phyloP scores from a whole-genome alignment of 2,797 vertebrate genomes.

The Mycteria americana region DNA sequence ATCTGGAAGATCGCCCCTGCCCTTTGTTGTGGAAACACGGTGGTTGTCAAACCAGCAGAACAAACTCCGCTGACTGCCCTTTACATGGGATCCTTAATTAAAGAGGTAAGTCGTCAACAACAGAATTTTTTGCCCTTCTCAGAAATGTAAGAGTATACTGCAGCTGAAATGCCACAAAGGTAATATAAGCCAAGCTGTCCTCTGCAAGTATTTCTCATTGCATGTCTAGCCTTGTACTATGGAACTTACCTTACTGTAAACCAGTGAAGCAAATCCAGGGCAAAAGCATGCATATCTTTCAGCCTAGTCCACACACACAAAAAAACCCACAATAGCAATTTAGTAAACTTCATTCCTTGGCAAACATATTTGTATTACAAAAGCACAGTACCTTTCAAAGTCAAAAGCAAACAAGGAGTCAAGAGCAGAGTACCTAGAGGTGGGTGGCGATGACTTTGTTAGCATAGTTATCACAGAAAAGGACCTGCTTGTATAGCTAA shows the following conservation, averaged over 20 bases:
- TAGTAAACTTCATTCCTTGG: not conserved
- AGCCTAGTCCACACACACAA: not conserved
- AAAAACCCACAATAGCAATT: not conserved
- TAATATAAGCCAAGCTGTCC: not conserved
- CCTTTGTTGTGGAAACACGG: constrained; percentile 87
- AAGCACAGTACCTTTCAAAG: not conserved
- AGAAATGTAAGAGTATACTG: not conserved
- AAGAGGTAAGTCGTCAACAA: constrained; percentile 79
- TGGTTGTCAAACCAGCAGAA: constrained; percentile 88
- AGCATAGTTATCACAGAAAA: not conserved
- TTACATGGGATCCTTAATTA: constrained; percentile 86
- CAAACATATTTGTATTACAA: not conserved
- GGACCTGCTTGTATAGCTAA: not conserved
- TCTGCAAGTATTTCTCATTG: not conserved
- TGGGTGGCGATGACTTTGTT: not conserved
- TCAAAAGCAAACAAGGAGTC: constrained; percentile 23
- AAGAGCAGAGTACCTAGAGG: not conserved
- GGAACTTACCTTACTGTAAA: not conserved
- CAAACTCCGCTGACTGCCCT: constrained; percentile 88
- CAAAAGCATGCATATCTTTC: not conserved
- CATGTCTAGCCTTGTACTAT: constrained; percentile 5
- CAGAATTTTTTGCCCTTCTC: not conserved
- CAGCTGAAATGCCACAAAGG: not conserved
- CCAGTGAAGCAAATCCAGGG: not conserved
- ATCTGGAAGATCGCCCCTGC: constrained; percentile 88